A percentile compares a stretch with the other conserved stretches of the same genome.
These are phyloP conservation scores for Amazonetta brasiliensis DNA, from an alignment of 2,797 vertebrate genomes.

Conservation along the genomic window DNA sequence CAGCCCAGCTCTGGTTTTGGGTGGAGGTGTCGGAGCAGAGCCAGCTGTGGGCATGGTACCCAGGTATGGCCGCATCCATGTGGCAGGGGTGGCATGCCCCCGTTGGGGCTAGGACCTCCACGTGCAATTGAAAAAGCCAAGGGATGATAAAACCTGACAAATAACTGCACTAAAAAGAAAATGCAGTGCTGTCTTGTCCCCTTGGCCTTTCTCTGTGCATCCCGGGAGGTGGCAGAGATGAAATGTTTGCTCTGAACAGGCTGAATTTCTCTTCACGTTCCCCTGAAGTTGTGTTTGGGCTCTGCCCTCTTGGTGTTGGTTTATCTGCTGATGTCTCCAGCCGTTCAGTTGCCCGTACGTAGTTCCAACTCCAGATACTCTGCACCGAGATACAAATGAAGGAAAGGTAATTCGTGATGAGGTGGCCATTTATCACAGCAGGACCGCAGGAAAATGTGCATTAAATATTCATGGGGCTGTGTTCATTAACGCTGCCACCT, in stretches of 20 bases:
- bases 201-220: not conserved
- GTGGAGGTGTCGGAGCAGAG: not conserved
- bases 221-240: not conserved
- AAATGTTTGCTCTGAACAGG: not conserved
- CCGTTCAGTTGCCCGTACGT: not conserved
- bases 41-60: not conserved
- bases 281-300: not conserved
- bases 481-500: slow-evolving; percentile 57
- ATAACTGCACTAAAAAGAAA: not conserved
- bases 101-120: not conserved
- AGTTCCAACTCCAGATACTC: not conserved
- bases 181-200: not conserved
- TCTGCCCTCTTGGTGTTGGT: not conserved
- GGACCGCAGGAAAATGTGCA: slow-evolving; percentile 34
- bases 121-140: not conserved
- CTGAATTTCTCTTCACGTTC: slow-evolving; percentile 26
- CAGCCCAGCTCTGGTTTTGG: not conserved
- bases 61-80: rapidly evolving
- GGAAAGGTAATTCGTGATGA: slow-evolving; percentile 59
- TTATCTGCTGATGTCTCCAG: not conserved
- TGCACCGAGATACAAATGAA: slow-evolving; percentile 31
- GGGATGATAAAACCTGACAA: not conserved
- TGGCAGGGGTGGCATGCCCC: too few relatives aligned
- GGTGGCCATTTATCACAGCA: slow-evolving; percentile 56
- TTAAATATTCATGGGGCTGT: slow-evolving; percentile 73